A percentile compares a stretch with the other conserved stretches of the same genome.
These are phyloP conservation scores for Chloebia gouldiae DNA, from an alignment of 2,113 vertebrate genomes.

Conservation along the genomic window DNA sequence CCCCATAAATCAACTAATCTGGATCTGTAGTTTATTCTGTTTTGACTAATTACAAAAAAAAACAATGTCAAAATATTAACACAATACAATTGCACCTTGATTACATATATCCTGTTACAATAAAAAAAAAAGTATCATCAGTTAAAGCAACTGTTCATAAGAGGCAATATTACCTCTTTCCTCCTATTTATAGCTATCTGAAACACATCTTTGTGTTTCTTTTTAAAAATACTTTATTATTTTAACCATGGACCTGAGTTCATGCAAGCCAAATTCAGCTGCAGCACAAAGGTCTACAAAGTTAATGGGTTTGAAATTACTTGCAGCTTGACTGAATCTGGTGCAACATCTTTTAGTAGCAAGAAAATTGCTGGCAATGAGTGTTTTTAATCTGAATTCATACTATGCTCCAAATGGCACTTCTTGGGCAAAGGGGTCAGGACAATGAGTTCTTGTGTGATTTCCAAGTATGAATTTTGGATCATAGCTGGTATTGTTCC, in stretches of 20 bases:
- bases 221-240: background rate
- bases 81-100: background rate
- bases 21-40: background rate
- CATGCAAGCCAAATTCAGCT: background rate
- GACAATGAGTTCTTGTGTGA: background rate
- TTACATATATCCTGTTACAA: background rate
- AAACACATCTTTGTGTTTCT: background rate
- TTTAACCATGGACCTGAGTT: background rate
- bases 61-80: background rate
- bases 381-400: background rate
- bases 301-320: constrained; percentile 19
- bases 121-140: background rate
- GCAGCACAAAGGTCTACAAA: background rate
- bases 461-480: background rate
- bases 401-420: background rate
- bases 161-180: background rate
- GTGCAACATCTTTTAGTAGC: background rate
- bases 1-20: background rate
- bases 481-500: background rate
- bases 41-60: background rate
- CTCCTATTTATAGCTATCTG: background rate
- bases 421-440: background rate
- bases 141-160: background rate
- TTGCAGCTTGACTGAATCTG: constrained; percentile 5
- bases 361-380: background rate